Base-by-base conservation (phyloP, 2,888 invertebrate genomes). In the Thera obeliscata region DNA sequence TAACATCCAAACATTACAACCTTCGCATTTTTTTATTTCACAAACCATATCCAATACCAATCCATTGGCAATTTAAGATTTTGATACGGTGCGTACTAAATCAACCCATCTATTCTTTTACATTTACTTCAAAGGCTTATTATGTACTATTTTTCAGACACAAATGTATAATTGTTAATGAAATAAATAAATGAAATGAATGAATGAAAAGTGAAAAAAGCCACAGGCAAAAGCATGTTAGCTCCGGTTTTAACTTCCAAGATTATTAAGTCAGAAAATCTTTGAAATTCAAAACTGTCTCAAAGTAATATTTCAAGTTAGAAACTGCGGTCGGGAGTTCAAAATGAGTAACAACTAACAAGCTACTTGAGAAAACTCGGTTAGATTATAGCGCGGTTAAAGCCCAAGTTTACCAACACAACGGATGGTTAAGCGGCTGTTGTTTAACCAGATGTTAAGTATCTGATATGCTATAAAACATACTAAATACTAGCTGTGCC, bases 281-380 rank as follows among this genome's bases (percentile, higher is more conserved):
- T 64, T 64, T 36, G 50, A 67, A 63, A 64, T 64, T 66, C 60
- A 55, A 65, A 71, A 73, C 68, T 61, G 67, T 70, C 52, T 68
- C 66, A 67, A 73, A 70, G 67, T 70, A 74, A 70, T 62, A 69
- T 70, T 69, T 61, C 57, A 71, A 73, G 68, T 74, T 71, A 54
- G 49, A 41, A 67, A 71, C 71, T 62, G 71, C 56, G 70, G 66
- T 63, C 52, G 61, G 50, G 56, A 58, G 59, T 63, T 52, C 49
- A 49, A 56, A 72, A 69, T 66, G 64, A 67, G 56, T 70, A 67
- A 70, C 67, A 64, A 67, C 54, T 70, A 67, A 70, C 67, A 64
- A 69, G 71, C 56, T 72, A 66, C 72, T 75, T 67, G 61, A 64
- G 49, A 61, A 63, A 68, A 70, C 71, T 74, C 74, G 2, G 43